phyloP scores from a whole-genome alignment of 1,140 invertebrate genomes.

The Sycobia sp. region DNA sequence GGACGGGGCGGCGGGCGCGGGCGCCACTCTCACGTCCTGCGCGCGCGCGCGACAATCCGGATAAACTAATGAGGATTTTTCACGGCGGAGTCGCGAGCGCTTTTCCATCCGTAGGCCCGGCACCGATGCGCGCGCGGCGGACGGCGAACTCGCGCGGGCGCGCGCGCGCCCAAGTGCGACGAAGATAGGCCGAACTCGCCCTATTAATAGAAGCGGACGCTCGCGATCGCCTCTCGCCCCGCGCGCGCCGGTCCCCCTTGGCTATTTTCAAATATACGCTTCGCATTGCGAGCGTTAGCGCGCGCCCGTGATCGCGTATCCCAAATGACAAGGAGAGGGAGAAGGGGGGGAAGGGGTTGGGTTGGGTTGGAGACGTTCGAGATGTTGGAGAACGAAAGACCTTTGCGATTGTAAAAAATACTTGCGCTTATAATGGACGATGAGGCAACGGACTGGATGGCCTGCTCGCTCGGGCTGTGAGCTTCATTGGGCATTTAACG shows the following conservation, averaged over 20 bases:
- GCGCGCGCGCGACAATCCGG: slow-evolving; percentile 7
- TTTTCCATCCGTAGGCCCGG: slow-evolving; percentile 13
- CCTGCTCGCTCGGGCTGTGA: too few relatives aligned
- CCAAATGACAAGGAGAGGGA: slow-evolving; percentile 17
- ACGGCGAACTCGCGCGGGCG: slow-evolving; percentile 18
- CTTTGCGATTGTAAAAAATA: slow-evolving; percentile 3
- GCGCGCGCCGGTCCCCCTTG: slow-evolving; percentile 14
- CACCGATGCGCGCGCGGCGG: slow-evolving; percentile 1
- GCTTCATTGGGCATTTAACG: too few relatives aligned
- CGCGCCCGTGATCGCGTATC: slow-evolving; percentile 4
- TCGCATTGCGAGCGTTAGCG: slow-evolving; percentile 10
- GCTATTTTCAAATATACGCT: slow-evolving; percentile 35
- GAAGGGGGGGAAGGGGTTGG: too few relatives aligned
- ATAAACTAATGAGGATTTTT: slow-evolving; percentile 34
- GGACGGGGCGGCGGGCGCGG: too few relatives aligned
- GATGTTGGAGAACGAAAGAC: too few relatives aligned
- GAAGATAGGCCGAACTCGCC: slow-evolving; percentile 18
- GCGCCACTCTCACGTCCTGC: slow-evolving; percentile 27
- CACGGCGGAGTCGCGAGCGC: too few relatives aligned
- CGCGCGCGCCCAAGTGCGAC: too few relatives aligned
- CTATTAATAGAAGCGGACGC: slow-evolving; percentile 23
- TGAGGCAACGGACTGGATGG: too few relatives aligned
- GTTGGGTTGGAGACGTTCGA: too few relatives aligned
- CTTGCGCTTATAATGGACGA: too few relatives aligned
- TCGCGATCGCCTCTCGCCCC: too few relatives aligned